A percentile compares a stretch with the other conserved stretches of the same genome.
These are phyloP conservation scores for Syngnathus acus DNA, from an alignment of 2,797 vertebrate species.

Conservation along the genomic window DNA sequence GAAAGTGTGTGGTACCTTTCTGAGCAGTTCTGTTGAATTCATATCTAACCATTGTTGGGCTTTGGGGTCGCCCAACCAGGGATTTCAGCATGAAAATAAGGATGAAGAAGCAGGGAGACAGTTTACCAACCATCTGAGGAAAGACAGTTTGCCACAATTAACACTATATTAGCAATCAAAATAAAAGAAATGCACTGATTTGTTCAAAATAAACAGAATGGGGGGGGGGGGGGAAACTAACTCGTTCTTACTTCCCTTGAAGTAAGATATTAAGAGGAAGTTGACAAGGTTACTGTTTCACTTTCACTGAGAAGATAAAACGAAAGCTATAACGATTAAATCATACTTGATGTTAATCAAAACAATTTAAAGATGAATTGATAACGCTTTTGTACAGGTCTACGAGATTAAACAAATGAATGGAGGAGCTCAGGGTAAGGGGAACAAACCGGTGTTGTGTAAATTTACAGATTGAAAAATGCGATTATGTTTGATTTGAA, in stretches of 20 bases:
- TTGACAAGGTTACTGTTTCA: neutral
- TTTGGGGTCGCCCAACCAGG: neutral
- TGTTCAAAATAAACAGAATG: neutral
- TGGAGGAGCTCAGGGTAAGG: neutral
- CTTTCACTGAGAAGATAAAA: neutral
- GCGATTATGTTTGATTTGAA: neutral
- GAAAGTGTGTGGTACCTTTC: neutral
- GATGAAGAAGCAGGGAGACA: neutral
- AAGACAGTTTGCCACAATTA: neutral
- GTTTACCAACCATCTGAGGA: constrained; percentile 5
- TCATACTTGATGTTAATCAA: neutral
- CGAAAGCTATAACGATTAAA: neutral
- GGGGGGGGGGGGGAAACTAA: too few species aligned
- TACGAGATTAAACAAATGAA: neutral
- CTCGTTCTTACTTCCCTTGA: too few species aligned
- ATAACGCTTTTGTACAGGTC: neutral
- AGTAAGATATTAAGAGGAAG: neutral
- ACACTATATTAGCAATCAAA: neutral
- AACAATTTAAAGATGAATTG: neutral
- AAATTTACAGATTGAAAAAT: neutral
- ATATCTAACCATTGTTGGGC: neutral
- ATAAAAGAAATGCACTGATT: neutral
- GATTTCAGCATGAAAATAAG: neutral
- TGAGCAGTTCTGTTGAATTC: neutral
- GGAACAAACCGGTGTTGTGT: neutral